Conservation (phyloP, 2,113 vertebrate species). For the Nerophis lumbriciformis region DNA sequence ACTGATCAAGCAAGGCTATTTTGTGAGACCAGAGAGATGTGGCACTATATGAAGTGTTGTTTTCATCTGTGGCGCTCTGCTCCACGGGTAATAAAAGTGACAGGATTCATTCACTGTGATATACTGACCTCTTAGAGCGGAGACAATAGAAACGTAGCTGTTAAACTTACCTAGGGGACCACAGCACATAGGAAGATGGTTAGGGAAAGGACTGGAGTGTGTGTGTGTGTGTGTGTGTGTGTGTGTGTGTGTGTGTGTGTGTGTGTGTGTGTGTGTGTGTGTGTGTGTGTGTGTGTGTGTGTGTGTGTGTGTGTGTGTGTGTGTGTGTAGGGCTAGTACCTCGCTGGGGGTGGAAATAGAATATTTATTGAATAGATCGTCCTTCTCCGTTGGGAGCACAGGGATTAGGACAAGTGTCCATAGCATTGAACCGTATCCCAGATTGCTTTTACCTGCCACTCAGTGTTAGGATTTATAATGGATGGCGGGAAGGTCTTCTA, state of each 20-base stretch:
- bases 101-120: slow-evolving; percentile 79
- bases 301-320: background rate
- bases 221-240: background rate
- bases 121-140: slow-evolving; percentile 77
- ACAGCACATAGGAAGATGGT: slow-evolving; percentile 41
- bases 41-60: slow-evolving; percentile 74
- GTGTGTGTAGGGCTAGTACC: background rate
- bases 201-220: slow-evolving; percentile 15
- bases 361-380: slow-evolving; percentile 74
- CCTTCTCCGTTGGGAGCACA: slow-evolving; percentile 46
- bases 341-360: slow-evolving; percentile 47
- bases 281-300: background rate
- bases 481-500: slow-evolving; percentile 4
- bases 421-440: slow-evolving; percentile 36
- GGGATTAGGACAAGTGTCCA: slow-evolving; percentile 42
- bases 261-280: background rate
- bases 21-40: slow-evolving; percentile 69
- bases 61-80: slow-evolving; percentile 73
- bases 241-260: background rate
- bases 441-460: slow-evolving; percentile 51
- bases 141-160: slow-evolving; percentile 79
- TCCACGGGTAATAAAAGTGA: slow-evolving; percentile 78
- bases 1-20: slow-evolving; percentile 75
- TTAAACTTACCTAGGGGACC: slow-evolving; percentile 79
- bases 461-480: slow-evolving; percentile 17